Conservation (phyloP, 2,888 invertebrate species). For the Platycheirus albimanus region DNA sequence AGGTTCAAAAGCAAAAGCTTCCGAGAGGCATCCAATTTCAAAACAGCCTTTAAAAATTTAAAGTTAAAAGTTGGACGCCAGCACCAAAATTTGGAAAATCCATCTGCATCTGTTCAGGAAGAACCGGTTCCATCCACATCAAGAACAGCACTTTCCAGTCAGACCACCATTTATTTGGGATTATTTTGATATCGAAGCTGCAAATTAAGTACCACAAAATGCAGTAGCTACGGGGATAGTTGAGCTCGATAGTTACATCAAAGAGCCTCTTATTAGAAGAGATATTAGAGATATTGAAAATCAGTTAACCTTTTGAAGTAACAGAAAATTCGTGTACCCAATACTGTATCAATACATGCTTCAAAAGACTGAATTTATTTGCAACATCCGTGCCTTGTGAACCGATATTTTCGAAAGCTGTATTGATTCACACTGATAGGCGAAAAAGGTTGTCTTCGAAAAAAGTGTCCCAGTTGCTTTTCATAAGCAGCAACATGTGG, state of each 20-base stretch:
- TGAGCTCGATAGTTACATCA: conserved; percentile 21
- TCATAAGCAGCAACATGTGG: no score
- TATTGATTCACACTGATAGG: conserved; percentile 13
- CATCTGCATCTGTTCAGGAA: background rate
- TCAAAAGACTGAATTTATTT: no score
- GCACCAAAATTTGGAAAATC: background rate
- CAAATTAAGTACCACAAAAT: background rate
- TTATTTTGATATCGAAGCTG: conserved; percentile 16
- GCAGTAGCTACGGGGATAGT: conserved; percentile 20
- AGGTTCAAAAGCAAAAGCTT: conserved; percentile 38
- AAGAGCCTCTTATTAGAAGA: conserved; percentile 21
- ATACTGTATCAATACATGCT: no score
- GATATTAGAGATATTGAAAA: conserved; percentile 9
- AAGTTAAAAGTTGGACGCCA: conserved; percentile 9
- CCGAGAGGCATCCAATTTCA: conserved; percentile 4
- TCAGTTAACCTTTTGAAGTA: conserved; percentile 21
- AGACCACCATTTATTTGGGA: conserved; percentile 1
- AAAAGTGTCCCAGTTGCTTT: conserved; percentile 33
- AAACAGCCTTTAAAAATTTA: conserved; percentile 17
- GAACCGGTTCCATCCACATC: background rate
- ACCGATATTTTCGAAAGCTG: conserved; percentile 7
- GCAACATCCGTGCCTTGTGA: conserved; percentile 24
- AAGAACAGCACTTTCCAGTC: background rate
- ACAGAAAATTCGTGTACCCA: conserved; percentile 2
- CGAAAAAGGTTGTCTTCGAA: conserved; percentile 14